Evolutionary conservation across 2,113 vertebrate species (phyloP).

Genomic region (Pterocles orientalis): DNA sequence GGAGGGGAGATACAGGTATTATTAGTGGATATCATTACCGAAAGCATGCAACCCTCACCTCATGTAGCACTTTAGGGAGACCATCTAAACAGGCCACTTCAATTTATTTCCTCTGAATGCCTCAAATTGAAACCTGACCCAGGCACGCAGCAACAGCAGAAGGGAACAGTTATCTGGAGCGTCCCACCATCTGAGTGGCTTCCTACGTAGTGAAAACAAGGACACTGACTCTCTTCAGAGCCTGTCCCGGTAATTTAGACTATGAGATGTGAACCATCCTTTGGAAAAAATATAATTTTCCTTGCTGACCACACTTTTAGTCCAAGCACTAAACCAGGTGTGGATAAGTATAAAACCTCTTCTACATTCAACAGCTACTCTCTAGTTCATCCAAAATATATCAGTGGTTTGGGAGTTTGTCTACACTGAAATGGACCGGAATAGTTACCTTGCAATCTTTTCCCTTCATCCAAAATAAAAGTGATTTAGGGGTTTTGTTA

Average conservation of each 20-base stretch:
- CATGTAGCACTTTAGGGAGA: not conserved
- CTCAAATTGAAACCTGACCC: not conserved
- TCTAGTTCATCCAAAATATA: not conserved
- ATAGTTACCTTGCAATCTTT: no score
- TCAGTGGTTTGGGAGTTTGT: not conserved
- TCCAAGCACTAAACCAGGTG: not conserved
- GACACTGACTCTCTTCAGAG: not conserved
- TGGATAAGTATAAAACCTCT: not conserved
- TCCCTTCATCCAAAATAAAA: not conserved
- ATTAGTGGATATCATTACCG: not conserved
- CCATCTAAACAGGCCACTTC: not conserved
- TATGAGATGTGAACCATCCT: not conserved
- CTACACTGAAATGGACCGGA: not conserved
- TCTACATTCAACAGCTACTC: not conserved
- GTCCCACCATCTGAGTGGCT: not conserved
- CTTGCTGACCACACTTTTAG: not conserved
- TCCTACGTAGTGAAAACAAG: accelerated
- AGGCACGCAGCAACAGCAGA: not conserved
- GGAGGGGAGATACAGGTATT: not conserved
- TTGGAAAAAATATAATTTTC: accelerated
- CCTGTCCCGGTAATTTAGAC: not conserved
- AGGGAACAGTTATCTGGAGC: not conserved
- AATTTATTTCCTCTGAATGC: not conserved
- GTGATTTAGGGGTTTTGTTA: not conserved
- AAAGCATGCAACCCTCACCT: not conserved